Base-by-base conservation (phyloP, 2,113 vertebrate genomes). In the Erythrocercus mccallii region DNA sequence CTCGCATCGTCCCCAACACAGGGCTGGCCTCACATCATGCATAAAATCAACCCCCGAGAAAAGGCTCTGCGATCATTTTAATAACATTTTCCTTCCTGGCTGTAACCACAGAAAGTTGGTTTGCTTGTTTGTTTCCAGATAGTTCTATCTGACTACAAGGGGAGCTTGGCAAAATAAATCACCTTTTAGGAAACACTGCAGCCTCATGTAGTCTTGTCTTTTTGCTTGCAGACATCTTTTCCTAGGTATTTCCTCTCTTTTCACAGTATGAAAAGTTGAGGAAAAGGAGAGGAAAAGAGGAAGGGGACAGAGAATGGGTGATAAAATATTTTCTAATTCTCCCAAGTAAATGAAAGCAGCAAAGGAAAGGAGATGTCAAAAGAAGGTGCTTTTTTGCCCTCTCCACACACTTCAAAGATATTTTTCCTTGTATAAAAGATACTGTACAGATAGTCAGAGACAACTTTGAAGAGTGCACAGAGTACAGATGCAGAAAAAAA, bases 311-410 rank as follows among this genome's bases (percentile, higher is more conserved):
- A 81, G 70, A 94, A 70, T 35, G 93, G 48, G 61, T 74, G 77
- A 93, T 96, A 77, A 96, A 95, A 95, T 91, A 97, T 94, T 97
- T 96, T 95, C 72, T 87, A 97, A 92, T 93, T 93, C 92, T 94
- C 57, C 72, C 86, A 91, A 82, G 73, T 61, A 91, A 92, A 80
- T 51, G 73, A 96, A 97, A 95, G 56, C 72, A 73, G 44, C 45
- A 51, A 92, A 93, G 94, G 69, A 94, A 97, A 97, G 88, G 35
- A 48, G 62, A 50, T 61, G 73, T 68, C 85, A 89, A 95, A 86
- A 85, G 96, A 90, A 78, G 38, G 35, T 22, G 10, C 11, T 6
- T 57, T 84, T 86, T 71, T 20, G 19, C 30, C 17, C 28, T 7
- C 42, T 73, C 20, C 66, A 81, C 48, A 73, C 3, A 17, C 81